A percentile compares a stretch with the other conserved stretches of the same genome.
Evolutionary conservation across 2,797 vertebrate species (phyloP).

Genomic region (Paramormyrops hopkinsi): DNA sequence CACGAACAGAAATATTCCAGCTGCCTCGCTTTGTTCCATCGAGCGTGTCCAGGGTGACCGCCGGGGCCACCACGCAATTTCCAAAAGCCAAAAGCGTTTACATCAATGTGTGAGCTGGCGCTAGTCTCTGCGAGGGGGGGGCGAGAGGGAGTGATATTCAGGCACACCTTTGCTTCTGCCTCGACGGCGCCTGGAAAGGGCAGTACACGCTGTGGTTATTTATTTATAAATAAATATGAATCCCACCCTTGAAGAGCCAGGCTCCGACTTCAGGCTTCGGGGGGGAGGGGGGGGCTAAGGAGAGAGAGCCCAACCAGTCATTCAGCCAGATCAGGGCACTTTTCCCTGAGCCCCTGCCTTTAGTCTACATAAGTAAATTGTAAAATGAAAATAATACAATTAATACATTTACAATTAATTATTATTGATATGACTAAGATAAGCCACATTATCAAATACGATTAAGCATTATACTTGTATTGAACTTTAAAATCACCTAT

Average conservation of each 20-base stretch:
- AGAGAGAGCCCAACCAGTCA: background rate
- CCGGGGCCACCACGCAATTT: conserved; percentile 60
- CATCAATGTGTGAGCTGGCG: conserved; percentile 35
- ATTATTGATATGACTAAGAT: background rate
- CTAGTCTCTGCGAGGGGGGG: background rate
- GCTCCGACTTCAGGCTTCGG: background rate
- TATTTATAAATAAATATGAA: background rate
- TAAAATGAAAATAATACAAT: background rate
- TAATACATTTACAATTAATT: background rate
- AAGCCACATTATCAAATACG: background rate
- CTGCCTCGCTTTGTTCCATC: conserved; percentile 59
- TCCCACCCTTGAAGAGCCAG: background rate
- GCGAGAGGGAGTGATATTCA: background rate
- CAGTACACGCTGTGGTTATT: background rate
- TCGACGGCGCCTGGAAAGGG: background rate
- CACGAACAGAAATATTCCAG: conserved; percentile 42
- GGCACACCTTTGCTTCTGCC: background rate
- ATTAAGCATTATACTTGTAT: background rate
- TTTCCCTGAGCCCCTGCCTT: background rate
- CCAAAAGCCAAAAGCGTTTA: conserved; percentile 40
- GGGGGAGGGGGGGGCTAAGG: background rate
- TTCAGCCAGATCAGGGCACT: background rate
- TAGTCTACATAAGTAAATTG: background rate
- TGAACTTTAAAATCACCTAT: background rate
- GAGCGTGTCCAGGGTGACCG: conserved; percentile 64